A percentile compares a stretch with the other conserved stretches of the same genome.
Conservation (phyloP, 2,888 invertebrate genomes). For the Eristalis intricaria region DNA sequence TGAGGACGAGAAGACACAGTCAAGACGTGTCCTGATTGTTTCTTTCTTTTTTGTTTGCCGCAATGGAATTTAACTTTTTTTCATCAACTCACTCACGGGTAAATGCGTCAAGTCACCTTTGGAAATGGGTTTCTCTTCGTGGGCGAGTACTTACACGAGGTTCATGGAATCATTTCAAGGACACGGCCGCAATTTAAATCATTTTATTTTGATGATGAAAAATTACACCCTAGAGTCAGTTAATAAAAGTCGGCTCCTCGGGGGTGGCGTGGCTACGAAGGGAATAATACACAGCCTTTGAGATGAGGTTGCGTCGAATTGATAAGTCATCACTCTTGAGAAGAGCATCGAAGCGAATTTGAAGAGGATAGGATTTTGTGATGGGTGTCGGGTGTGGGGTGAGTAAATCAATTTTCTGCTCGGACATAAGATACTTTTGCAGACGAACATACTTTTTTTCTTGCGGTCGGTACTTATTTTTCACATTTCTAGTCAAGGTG, state of each 20-base stretch:
- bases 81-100: background rate
- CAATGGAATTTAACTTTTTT: background rate
- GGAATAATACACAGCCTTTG: background rate
- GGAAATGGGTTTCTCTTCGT: background rate
- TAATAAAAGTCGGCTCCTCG: background rate
- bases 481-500: no score
- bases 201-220: slow-evolving; percentile 34
- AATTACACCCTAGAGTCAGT: background rate
- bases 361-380: background rate
- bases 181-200: slow-evolving; percentile 29
- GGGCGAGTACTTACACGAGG: background rate
- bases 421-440: background rate
- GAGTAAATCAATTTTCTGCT: background rate
- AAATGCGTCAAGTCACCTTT: background rate
- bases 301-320: background rate
- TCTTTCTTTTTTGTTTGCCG: background rate
- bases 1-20: background rate
- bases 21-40: background rate
- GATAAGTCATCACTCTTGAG: background rate
- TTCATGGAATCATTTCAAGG: background rate
- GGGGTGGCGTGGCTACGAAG: background rate
- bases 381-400: background rate
- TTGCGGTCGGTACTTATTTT: no score
- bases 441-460: background rate
- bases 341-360: no score